A percentile compares a stretch with the other conserved stretches of the same genome.
Evolutionary conservation across 2,113 vertebrate genomes (phyloP).

Genomic region (Equus quagga): DNA sequence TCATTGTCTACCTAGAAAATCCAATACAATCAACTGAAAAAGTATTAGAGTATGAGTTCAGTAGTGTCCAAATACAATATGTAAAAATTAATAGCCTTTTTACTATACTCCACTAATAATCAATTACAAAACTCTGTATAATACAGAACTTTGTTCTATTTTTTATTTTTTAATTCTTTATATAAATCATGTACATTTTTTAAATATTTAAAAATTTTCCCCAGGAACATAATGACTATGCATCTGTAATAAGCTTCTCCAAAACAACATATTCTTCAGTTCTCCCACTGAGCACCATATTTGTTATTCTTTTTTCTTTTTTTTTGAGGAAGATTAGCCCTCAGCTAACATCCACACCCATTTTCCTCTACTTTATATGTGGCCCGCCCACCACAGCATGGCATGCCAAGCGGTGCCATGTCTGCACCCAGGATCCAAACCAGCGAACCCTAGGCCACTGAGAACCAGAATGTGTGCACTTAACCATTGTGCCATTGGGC

Average conservation of each 20-base stretch:
- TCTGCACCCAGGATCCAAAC: no score
- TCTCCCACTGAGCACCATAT: not conserved
- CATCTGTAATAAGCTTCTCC: conserved; percentile 74
- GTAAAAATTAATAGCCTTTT: conserved; percentile 25
- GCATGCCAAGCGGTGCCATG: no score
- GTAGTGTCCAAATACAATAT: not conserved
- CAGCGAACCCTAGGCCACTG: no score
- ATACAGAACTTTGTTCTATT: not conserved
- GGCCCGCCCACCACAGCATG: no score
- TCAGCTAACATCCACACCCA: no score
- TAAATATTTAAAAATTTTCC: not conserved
- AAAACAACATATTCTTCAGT: conserved; percentile 52
- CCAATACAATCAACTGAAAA: not conserved
- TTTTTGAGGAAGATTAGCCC: no score
- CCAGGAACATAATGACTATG: conserved; percentile 68
- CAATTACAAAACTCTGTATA: not conserved
- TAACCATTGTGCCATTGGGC: no score
- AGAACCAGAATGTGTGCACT: no score
- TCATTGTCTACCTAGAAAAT: not conserved
- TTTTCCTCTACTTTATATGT: no score
- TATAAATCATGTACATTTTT: not conserved
- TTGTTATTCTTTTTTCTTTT: conserved; percentile 56
- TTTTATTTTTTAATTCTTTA: conserved; percentile 24
- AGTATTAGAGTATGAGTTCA: not conserved
- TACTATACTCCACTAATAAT: not conserved